These are phyloP conservation scores for Maniola jurtina DNA, from an alignment of 1,140 invertebrate species.

Conservation along the genomic window DNA sequence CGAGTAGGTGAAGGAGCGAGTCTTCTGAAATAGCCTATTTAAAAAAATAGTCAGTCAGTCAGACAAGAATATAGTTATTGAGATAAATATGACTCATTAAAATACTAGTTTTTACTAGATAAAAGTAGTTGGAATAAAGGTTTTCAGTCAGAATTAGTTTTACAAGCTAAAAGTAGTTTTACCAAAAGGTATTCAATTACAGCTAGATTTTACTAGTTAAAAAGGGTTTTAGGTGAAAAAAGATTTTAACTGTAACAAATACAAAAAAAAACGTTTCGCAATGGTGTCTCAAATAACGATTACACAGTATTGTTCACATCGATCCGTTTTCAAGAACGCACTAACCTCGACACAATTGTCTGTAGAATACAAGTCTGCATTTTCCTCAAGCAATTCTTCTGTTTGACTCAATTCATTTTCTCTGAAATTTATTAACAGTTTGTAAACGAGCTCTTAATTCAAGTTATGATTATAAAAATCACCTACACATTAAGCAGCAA, in stretches of 20 bases:
- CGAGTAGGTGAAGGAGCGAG: no score
- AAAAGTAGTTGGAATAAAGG: no score
- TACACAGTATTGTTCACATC: slow-evolving; percentile 36
- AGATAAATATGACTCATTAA: no score
- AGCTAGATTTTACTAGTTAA: background rate
- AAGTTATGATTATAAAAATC: background rate
- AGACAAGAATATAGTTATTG: no score
- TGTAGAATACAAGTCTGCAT: slow-evolving; percentile 43
- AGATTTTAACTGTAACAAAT: background rate
- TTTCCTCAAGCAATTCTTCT: slow-evolving; percentile 45
- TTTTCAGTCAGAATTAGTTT: no score
- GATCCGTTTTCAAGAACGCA: slow-evolving; percentile 55
- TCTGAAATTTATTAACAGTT: background rate
- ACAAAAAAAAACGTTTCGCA: background rate
- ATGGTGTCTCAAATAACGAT: slow-evolving; percentile 15
- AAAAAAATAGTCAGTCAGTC: no score
- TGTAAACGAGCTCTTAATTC: background rate
- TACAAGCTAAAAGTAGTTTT: no score
- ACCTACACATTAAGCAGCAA: background rate
- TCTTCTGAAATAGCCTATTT: no score
- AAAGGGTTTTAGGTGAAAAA: background rate
- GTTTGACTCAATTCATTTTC: slow-evolving; percentile 13
- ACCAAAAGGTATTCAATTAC: no score
- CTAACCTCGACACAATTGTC: slow-evolving; percentile 55
- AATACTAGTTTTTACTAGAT: no score